Evolutionary conservation across 2,888 invertebrate species (phyloP), one percentile per base, ranked within the genome.

Genomic region (Abscondita cerata): DNA sequence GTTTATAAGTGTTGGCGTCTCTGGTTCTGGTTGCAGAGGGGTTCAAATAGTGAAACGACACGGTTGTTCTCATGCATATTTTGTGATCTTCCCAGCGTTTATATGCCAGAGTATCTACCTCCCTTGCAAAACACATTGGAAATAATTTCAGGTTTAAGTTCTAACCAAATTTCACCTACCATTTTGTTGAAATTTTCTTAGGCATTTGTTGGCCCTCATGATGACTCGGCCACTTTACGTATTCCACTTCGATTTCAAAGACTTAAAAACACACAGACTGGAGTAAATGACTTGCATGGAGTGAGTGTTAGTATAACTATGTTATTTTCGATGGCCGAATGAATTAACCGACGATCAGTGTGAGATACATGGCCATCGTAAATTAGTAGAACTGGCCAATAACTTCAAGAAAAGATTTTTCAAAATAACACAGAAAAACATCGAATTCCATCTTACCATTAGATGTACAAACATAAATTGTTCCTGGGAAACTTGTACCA

Each of bases 391-490:
- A 38, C 38, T n/a, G 38, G 5, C 38, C 38, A 4, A n/a, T 38
- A 12, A 12, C 38, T 38, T 38, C 13, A 4, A 8, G 38, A 13
- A 38, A 38, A 38, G 12, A 12, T 13, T 38, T 38, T 13, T 38
- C 3, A n/a, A 51, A 71, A 63, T 25, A 50, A 57, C 65, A 67
- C 61, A 18, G 63, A 61, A 31, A 69, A 73, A 15, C 20, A 6
- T 18, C 11, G 6, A 1, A 46, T 20, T 78, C 76, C n/a, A n/a
- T n/a, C n/a, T n/a, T n/a, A n/a, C n/a, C n/a, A n/a, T 70, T 74
- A 12, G 16, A 60, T 44, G 75, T 76, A 1, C 77, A 76, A 5
- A 69, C 67, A 67, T 70, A 72, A 12, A 75, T 46, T 1, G 74
- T 62, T 9, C 66, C 68, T 38, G 72, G 72, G 64, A 65, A 76